These are phyloP conservation scores for Sitta carolinensis DNA, from an alignment of 2,797 vertebrate species.

Conservation along the genomic window DNA sequence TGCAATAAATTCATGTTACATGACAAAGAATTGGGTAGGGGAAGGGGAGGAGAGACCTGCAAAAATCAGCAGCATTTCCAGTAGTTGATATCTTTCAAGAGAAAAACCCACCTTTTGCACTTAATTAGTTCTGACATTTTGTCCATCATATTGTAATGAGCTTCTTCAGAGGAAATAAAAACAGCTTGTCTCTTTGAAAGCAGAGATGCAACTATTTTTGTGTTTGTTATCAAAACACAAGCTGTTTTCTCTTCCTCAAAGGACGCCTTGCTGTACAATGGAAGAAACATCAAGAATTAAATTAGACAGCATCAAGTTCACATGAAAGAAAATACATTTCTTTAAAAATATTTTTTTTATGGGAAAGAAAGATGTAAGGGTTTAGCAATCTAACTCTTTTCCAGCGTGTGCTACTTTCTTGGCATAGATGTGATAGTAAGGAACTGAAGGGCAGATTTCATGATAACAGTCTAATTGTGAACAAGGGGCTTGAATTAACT, in stretches of 20 bases:
- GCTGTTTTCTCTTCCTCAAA: conserved; percentile 67
- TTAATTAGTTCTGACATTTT: conserved; percentile 71
- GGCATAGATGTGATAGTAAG: conserved; percentile 11
- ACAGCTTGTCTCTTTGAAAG: conserved; percentile 68
- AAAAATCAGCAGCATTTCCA: not conserved
- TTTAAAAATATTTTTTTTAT: conserved; percentile 39
- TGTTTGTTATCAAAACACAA: conserved; percentile 74
- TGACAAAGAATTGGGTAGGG: not conserved
- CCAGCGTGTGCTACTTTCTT: conserved; percentile 38
- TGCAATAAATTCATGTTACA: not conserved
- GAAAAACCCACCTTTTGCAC: not conserved
- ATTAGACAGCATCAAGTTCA: conserved; percentile 71
- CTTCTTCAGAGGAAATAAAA: conserved; percentile 67
- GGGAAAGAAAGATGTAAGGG: conserved; percentile 44
- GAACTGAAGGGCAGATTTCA: conserved; percentile 48
- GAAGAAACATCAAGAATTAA: conserved; percentile 70
- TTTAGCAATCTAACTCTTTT: conserved; percentile 41
- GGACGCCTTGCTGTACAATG: conserved; percentile 45
- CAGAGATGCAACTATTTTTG: conserved; percentile 57
- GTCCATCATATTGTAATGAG: conserved; percentile 69
- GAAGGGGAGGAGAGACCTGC: not conserved
- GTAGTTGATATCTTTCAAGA: not conserved
- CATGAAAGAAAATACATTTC: conserved; percentile 65
- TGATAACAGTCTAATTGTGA: conserved; percentile 61
- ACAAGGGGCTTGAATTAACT: conserved; percentile 63